phyloP scores from a whole-genome alignment of 1,140 invertebrate genomes.

The Anastrepha ludens region DNA sequence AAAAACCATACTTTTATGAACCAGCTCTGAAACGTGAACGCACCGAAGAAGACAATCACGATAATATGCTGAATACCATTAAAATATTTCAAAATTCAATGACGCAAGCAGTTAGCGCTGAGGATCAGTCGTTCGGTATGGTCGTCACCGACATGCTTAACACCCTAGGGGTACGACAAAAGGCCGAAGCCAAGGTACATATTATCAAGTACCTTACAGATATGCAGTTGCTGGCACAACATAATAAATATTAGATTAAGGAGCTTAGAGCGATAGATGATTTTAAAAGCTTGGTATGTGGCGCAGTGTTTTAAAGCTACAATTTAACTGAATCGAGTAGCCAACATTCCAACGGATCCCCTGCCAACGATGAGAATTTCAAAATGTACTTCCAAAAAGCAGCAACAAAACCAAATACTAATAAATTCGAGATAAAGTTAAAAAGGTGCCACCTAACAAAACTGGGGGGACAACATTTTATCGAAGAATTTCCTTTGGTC shows the following conservation, averaged over 20 bases:
- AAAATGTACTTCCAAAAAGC: slow-evolving; percentile 13
- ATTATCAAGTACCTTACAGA: slow-evolving; percentile 73
- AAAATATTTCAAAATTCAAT: slow-evolving; percentile 72
- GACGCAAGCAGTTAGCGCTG: slow-evolving; percentile 70
- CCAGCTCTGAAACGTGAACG: slow-evolving; percentile 69
- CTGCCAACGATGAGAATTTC: neutral
- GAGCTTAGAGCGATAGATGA: neutral
- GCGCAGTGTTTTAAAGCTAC: neutral
- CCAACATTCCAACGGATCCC: slow-evolving; percentile 7
- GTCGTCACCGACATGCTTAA: slow-evolving; percentile 72
- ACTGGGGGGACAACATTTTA: neutral
- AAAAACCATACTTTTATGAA: slow-evolving; percentile 70
- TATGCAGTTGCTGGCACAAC: slow-evolving; percentile 71
- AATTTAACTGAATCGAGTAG: neutral
- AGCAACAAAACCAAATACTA: slow-evolving; percentile 37
- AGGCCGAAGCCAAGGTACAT: slow-evolving; percentile 71
- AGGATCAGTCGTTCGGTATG: slow-evolving; percentile 72
- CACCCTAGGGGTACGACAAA: slow-evolving; percentile 71
- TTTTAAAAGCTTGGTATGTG: neutral
- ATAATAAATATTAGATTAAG: slow-evolving; percentile 67
- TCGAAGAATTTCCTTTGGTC: neutral
- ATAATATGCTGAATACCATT: slow-evolving; percentile 71
- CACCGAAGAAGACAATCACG: slow-evolving; percentile 68
- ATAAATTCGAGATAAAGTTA: neutral
- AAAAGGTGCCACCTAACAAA: neutral